Conservation (phyloP, 2,797 vertebrate species). For the Picus viridis region DNA sequence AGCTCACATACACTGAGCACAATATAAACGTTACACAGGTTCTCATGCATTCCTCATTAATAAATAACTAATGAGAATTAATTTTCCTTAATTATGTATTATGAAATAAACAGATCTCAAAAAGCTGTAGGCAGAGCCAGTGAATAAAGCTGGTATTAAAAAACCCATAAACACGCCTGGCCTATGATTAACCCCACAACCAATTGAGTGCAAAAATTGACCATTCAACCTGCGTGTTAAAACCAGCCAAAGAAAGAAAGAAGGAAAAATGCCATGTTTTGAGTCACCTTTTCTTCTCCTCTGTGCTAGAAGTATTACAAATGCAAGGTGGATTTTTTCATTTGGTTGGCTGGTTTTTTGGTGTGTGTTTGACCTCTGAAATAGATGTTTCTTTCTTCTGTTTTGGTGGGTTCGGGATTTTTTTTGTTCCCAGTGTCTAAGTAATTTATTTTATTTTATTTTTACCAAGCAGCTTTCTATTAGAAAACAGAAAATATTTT, state of each 20-base stretch:
- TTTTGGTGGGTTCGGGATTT: neutral
- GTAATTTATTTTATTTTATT: neutral
- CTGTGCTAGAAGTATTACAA: neutral
- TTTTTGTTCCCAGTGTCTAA: neutral
- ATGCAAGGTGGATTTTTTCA: neutral
- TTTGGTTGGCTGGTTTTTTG: neutral
- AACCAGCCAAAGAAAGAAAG: conserved; percentile 72
- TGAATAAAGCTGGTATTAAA: conserved; percentile 78
- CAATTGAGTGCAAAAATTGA: conserved; percentile 79
- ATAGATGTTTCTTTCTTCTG: neutral
- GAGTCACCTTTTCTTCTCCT: neutral
- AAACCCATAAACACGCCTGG: conserved; percentile 80
- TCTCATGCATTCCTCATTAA: conserved; percentile 87
- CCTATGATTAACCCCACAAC: conserved; percentile 83
- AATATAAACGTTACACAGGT: conserved; percentile 82
- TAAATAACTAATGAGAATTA: conserved; percentile 83
- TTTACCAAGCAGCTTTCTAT: neutral
- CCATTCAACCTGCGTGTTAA: conserved; percentile 73
- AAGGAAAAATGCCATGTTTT: neutral
- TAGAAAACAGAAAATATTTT: neutral
- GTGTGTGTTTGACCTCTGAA: neutral
- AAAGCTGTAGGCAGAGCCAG: conserved; percentile 72
- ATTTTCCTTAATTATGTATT: conserved; percentile 74
- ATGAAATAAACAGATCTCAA: conserved; percentile 79
- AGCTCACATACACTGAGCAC: conserved; percentile 74